Conservation (phyloP, 2,888 invertebrate genomes). For the Phaedon cochleariae region DNA sequence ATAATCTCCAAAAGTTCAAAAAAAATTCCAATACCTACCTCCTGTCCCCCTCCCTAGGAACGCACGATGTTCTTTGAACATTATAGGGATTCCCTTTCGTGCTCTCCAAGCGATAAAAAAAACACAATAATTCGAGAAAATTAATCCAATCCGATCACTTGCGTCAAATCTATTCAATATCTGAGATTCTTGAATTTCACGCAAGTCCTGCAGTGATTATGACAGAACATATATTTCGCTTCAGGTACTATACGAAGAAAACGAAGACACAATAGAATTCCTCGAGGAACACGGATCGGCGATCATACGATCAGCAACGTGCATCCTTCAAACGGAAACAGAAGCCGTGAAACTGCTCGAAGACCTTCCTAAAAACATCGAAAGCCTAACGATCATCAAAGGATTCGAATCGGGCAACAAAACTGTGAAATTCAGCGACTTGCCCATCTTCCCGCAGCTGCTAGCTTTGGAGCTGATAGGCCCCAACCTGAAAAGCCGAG, state of each 20-base stretch:
- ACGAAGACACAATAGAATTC: slow-evolving; percentile 52
- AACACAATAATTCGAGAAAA: too few species aligned
- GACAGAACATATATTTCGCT: too few species aligned
- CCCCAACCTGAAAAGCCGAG: slow-evolving; percentile 55
- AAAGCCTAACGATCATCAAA: slow-evolving; percentile 68
- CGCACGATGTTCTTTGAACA: too few species aligned
- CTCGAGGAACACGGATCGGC: slow-evolving; percentile 55
- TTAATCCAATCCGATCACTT: too few species aligned
- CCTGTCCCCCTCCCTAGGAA: too few species aligned
- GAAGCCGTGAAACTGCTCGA: slow-evolving; percentile 60
- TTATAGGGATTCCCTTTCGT: too few species aligned
- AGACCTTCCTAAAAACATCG: slow-evolving; percentile 63
- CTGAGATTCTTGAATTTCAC: slow-evolving; percentile 25
- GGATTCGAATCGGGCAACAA: slow-evolving; percentile 64
- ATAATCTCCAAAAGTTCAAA: too few species aligned
- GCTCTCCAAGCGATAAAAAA: too few species aligned
- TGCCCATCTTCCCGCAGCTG: slow-evolving; percentile 64
- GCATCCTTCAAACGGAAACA: slow-evolving; percentile 64
- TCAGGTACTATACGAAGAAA: slow-evolving; percentile 62
- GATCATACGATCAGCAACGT: slow-evolving; percentile 65
- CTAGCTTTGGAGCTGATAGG: slow-evolving; percentile 71
- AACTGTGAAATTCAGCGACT: slow-evolving; percentile 61
- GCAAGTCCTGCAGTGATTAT: too few species aligned
- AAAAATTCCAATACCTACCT: too few species aligned
- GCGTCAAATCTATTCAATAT: too few species aligned